Conservation (phyloP, 2,888 invertebrate species). For the Crossocerus cetratus region DNA sequence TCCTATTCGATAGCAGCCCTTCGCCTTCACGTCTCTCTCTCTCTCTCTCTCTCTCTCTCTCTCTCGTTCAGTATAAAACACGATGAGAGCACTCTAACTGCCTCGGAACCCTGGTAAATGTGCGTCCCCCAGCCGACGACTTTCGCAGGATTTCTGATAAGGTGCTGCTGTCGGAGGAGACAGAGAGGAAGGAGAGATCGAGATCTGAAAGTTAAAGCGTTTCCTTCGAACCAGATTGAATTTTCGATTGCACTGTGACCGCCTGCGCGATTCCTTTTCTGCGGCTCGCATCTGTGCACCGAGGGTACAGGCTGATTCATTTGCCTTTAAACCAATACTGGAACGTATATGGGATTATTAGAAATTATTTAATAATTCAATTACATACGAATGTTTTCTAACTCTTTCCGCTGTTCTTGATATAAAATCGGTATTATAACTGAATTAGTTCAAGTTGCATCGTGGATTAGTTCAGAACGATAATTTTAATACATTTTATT, state of each 20-base stretch:
- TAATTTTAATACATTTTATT: too few species aligned
- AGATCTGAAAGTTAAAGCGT: conserved; percentile 64
- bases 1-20: conserved; percentile 2
- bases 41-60: too few species aligned
- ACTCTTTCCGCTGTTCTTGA: too few species aligned
- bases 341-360: too few species aligned
- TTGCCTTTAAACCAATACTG: too few species aligned
- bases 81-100: conserved; percentile 16
- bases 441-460: too few species aligned
- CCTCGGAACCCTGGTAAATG: conserved; percentile 14
- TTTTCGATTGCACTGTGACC: conserved; percentile 58
- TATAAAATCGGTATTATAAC: too few species aligned
- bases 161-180: conserved; percentile 2
- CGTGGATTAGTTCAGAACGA: too few species aligned
- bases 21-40: too few species aligned
- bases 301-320: too few species aligned
- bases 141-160: background rate
- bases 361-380: too few species aligned
- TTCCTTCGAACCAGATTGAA: conserved; percentile 67
- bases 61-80: conserved; percentile 14
- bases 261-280: conserved; percentile 19
- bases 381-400: too few species aligned
- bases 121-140: background rate
- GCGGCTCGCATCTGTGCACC: background rate
- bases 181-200: conserved; percentile 27